These are phyloP conservation scores for Nannospalax galili DNA, from an alignment of 2,113 vertebrate species.

Conservation along the genomic window DNA sequence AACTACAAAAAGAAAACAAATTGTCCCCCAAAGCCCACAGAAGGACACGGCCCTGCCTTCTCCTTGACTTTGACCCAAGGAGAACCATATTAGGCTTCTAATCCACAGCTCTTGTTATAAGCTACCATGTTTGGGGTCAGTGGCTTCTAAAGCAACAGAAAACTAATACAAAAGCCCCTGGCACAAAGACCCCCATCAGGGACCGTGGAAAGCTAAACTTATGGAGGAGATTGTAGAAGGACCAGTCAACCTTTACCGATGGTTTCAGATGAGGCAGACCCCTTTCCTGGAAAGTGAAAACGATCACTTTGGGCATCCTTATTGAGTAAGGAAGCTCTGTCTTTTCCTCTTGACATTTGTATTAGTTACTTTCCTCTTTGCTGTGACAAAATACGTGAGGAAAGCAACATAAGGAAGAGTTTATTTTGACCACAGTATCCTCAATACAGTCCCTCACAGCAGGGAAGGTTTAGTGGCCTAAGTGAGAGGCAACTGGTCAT, in stretches of 20 bases:
- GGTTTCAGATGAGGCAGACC: background rate
- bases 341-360: background rate
- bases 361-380: background rate
- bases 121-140: background rate
- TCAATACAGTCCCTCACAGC: no score
- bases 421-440: background rate
- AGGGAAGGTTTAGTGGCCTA: background rate
- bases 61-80: background rate
- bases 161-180: background rate
- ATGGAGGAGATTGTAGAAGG: background rate
- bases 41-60: background rate
- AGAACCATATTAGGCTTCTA: background rate
- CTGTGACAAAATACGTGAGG: background rate
- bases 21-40: background rate
- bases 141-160: background rate
- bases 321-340: background rate
- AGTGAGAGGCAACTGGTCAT: background rate
- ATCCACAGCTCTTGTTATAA: background rate
- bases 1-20: background rate
- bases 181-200: background rate
- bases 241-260: background rate
- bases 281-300: conserved; percentile 3
- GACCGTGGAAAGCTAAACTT: background rate
- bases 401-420: background rate
- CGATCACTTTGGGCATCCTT: background rate